phyloP scores from a whole-genome alignment of 2,888 invertebrate species.

The Phymatocera aterrima region DNA sequence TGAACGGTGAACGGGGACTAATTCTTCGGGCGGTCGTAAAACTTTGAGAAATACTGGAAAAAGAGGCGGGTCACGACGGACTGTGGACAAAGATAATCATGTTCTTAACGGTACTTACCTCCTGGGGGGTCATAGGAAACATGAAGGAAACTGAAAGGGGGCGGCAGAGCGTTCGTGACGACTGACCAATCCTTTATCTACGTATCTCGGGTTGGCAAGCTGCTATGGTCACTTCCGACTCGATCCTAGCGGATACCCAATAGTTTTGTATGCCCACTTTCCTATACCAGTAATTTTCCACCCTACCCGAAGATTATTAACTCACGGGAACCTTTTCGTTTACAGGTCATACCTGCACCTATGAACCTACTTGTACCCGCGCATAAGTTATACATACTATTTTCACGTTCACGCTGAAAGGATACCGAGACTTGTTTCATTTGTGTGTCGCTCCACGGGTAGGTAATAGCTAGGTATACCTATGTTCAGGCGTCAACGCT shows the following conservation, averaged over 20 bases:
- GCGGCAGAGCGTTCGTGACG: conserved; percentile 36
- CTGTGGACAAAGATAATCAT: conserved; percentile 41
- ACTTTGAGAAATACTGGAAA: conserved; percentile 27
- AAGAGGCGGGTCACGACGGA: conserved; percentile 30
- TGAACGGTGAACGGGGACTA: neutral
- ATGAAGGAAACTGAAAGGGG: conserved; percentile 42
- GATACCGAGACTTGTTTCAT: neutral
- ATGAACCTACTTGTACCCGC: neutral
- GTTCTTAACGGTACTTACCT: conserved; percentile 39
- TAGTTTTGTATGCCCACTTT: neutral
- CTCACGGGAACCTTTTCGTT: neutral
- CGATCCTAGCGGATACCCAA: conserved; percentile 13
- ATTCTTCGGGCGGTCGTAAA: conserved; percentile 41
- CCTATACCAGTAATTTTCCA: neutral
- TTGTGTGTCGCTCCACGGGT: neutral
- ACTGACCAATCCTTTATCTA: conserved; percentile 49
- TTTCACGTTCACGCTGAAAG: neutral
- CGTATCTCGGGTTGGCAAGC: conserved; percentile 46
- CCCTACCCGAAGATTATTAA: neutral
- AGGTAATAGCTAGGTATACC: neutral
- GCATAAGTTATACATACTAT: neutral
- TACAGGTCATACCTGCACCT: neutral
- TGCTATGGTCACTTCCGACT: conserved; percentile 30
- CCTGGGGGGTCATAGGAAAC: conserved; percentile 31
- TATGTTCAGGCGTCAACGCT: conserved; percentile 18